phyloP scores from a whole-genome alignment of 2,888 invertebrate species.

The Epirrhoe tristata region DNA sequence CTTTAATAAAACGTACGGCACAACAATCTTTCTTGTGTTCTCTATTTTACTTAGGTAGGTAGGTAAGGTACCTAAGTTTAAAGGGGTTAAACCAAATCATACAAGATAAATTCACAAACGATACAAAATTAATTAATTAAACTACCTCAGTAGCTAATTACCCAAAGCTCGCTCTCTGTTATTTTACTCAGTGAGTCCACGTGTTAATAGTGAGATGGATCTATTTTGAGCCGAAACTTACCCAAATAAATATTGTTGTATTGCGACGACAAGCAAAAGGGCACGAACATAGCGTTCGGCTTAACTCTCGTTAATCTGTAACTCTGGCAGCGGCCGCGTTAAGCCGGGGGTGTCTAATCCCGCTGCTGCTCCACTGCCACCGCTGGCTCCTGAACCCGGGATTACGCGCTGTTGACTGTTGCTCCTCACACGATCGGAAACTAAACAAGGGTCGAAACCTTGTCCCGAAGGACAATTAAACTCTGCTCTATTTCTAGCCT shows the following conservation, averaged over 20 bases:
- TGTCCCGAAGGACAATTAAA: slow-evolving; percentile 17
- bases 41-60: too few species aligned
- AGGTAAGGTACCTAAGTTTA: too few species aligned
- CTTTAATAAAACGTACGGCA: too few species aligned
- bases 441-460: slow-evolving; percentile 39
- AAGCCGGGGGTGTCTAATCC: slow-evolving; percentile 38
- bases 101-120: neutral
- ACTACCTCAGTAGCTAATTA: neutral
- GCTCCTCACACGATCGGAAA: slow-evolving; percentile 21
- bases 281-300: slow-evolving; percentile 37
- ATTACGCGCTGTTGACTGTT: neutral
- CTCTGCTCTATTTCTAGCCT: slow-evolving; percentile 8
- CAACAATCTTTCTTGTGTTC: too few species aligned
- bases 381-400: neutral
- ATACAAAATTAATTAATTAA: neutral
- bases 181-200: neutral
- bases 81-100: too few species aligned
- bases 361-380: neutral
- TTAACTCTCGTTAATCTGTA: slow-evolving; percentile 39
- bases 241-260: slow-evolving; percentile 13
- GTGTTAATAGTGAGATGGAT: neutral
- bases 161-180: neutral
- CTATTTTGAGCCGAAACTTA: neutral
- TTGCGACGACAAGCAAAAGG: slow-evolving; percentile 30
- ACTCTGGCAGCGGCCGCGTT: slow-evolving; percentile 18